Evolutionary conservation across 2,888 invertebrate genomes (phyloP), one percentile per base, ranked within the genome.

Genomic region (Ephialtes manifestator): DNA sequence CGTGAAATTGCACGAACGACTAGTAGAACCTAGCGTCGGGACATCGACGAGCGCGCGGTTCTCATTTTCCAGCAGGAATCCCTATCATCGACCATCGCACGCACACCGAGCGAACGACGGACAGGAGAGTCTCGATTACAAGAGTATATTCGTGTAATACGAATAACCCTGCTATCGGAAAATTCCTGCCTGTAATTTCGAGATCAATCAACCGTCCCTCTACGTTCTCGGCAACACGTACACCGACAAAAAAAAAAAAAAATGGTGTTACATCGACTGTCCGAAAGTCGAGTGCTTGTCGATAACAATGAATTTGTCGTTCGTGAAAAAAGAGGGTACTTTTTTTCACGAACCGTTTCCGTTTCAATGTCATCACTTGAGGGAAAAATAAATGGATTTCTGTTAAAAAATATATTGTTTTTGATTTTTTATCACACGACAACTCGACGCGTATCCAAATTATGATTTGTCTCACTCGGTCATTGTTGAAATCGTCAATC

Each of bases 21-120:
- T 48, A 76, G n/a, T 11, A 28, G 48, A 18, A 8, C 55, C 13
- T 13, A 53, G 55, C 35, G 20, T 31, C 31, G 28, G 18, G 48
- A 70, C 18, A 51, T 63, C 31, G 48, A 31, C 31, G 48, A 31
- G 7, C 10, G 67, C 7, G 18, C 63, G 48, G 63, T 65, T 43
- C 67, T 67, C 74, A 74, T 74, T 58, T 67, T 80, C 78, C 78
- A 60, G 10, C 24, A 77, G 31, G 70, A 83, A 65, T 83, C 60
- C 53, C 80, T 84, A 75, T 84, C 60, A 84, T 84, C 80, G 79
- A 13, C 63, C 13, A 48, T 75, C 48, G 75, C 18, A 35, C 31
- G 46, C 46, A 46, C 51, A 43, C 13, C 28, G 71, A 39, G 20
- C 39, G 65, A 55, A 39, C 71, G 71, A 39, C 11, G 51, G 39